Percentiles rank a stretch among this genome's conserved stretches.
These are phyloP conservation scores for Acomys russatus DNA, from an alignment of 2,797 vertebrate species.

Conservation along the genomic window DNA sequence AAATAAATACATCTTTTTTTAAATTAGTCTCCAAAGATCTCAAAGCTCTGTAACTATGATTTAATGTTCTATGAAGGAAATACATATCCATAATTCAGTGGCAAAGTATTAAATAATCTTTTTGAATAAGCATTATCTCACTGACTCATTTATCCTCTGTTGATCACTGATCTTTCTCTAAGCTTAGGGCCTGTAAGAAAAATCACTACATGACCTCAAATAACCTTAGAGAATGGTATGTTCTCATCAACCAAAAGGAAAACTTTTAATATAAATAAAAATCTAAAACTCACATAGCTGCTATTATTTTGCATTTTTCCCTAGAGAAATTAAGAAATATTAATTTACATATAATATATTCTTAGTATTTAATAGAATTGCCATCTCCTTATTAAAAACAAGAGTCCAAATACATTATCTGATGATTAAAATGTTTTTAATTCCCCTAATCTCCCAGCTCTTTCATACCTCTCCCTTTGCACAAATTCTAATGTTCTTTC, in stretches of 20 bases:
- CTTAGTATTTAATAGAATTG: conserved; percentile 62
- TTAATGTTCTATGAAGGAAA: conserved; percentile 61
- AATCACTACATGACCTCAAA: conserved; percentile 63
- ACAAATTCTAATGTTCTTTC: conserved; percentile 1
- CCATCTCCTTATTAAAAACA: conserved; percentile 60
- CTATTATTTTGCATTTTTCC: not conserved
- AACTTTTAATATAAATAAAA: conserved; percentile 59
- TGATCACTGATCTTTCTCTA: conserved; percentile 68
- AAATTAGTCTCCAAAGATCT: conserved; percentile 41
- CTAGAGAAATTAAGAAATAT: conserved; percentile 61
- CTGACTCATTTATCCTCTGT: conserved; percentile 50
- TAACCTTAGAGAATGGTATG: conserved; percentile 42
- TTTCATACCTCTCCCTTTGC: conserved; percentile 46
- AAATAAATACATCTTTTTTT: too few relatives aligned
- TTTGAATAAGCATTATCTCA: not conserved
- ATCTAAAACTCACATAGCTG: not conserved
- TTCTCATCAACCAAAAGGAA: conserved; percentile 33
- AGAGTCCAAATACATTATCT: conserved; percentile 37
- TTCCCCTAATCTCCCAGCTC: conserved; percentile 10
- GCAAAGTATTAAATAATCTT: conserved; percentile 44
- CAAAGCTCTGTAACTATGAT: conserved; percentile 60
- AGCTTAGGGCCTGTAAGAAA: conserved; percentile 12
- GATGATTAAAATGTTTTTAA: not conserved
- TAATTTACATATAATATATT: conserved; percentile 51
- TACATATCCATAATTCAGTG: conserved; percentile 56